Percentiles rank a stretch among this genome's conserved stretches.
Evolutionary conservation across 2,888 invertebrate genomes (phyloP).

Genomic region (Conomelus anceps): DNA sequence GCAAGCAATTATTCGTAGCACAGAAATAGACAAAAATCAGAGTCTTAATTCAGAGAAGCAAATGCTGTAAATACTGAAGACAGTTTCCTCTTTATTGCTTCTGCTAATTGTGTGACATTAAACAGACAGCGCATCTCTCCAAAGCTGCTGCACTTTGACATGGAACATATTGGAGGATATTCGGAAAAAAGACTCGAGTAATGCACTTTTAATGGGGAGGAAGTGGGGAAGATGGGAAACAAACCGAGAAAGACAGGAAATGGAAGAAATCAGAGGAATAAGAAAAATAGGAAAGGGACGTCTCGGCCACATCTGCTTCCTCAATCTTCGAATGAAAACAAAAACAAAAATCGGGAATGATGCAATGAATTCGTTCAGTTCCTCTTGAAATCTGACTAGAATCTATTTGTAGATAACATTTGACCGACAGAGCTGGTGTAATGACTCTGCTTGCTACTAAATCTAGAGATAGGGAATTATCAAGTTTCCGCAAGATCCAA

Average conservation of each 20-base stretch:
- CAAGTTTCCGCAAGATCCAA: background rate
- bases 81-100: background rate
- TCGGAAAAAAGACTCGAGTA: background rate
- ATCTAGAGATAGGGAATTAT: background rate
- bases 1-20: background rate
- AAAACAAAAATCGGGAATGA: background rate
- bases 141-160: background rate
- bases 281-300: background rate
- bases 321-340: background rate
- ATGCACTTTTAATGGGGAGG: background rate
- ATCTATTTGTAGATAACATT: background rate
- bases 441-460: background rate
- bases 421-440: background rate
- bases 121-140: background rate
- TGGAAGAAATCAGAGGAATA: background rate
- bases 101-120: background rate
- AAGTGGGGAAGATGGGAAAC: background rate
- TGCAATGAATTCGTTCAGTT: background rate
- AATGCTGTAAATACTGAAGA: background rate
- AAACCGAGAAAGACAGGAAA: background rate
- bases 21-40: background rate
- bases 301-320: background rate
- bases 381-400: background rate
- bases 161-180: background rate
- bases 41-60: background rate